phyloP scores from a whole-genome alignment of 1,140 invertebrate genomes.

The Saxidomus purpurata region DNA sequence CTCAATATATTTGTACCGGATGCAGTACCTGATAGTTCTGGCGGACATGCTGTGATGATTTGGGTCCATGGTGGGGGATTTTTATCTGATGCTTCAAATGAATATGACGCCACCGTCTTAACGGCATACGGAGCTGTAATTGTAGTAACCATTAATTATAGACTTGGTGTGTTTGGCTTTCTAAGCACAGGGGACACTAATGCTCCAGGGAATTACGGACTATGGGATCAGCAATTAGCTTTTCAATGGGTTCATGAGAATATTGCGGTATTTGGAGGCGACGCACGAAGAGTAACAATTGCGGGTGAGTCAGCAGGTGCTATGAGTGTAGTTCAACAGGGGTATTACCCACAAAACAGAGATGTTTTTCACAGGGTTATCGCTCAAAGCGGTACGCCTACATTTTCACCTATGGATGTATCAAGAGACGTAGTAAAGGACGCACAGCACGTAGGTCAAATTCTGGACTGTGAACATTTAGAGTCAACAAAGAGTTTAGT shows the following conservation, averaged over 20 bases:
- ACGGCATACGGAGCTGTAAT: constrained; percentile 93
- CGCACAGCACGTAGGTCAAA: background rate
- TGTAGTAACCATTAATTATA: constrained; percentile 91
- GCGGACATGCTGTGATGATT: constrained; percentile 93
- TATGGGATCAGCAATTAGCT: constrained; percentile 95
- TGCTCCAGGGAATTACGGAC: constrained; percentile 82
- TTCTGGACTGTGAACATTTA: background rate
- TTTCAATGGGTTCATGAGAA: constrained; percentile 92
- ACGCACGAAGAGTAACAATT: constrained; percentile 96
- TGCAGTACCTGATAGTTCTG: constrained; percentile 89
- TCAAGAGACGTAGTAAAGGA: no score
- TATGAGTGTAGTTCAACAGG: constrained; percentile 94
- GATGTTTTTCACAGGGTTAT: constrained; percentile 64
- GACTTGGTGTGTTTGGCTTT: constrained; percentile 95
- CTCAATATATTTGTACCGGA: constrained; percentile 91
- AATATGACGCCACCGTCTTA: constrained; percentile 93
- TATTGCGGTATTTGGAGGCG: constrained; percentile 95
- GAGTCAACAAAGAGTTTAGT: background rate
- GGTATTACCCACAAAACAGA: constrained; percentile 12
- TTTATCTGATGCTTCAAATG: constrained; percentile 94
- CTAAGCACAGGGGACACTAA: constrained; percentile 84
- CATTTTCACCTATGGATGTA: background rate
- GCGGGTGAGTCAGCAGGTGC: constrained; percentile 98
- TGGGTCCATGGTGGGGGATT: constrained; percentile 99
- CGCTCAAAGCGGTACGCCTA: constrained; percentile 51